phyloP scores from a whole-genome alignment of 2,113 vertebrate species.

The Charina bottae region DNA sequence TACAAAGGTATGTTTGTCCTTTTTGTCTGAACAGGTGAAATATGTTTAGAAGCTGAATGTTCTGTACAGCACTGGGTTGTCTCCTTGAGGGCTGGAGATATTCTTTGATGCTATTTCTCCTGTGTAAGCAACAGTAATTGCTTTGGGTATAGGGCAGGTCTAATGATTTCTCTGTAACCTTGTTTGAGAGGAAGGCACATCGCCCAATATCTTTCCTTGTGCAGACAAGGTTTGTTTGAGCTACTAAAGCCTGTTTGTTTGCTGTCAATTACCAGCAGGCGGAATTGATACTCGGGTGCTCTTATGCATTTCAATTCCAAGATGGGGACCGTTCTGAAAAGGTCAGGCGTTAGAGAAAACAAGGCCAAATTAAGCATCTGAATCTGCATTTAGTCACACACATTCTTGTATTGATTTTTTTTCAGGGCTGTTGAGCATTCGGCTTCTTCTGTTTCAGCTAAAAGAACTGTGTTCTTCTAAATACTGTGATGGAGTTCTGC shows the following conservation, averaged over 20 bases:
- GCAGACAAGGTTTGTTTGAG: not conserved
- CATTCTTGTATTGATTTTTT: not conserved
- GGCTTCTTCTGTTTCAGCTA: not conserved
- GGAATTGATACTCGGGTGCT: not conserved
- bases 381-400: too few relatives aligned
- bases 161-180: not conserved
- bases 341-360: not conserved
- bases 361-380: not conserved
- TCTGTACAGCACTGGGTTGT: fast-evolving
- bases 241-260: conserved; percentile 36
- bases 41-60: not conserved
- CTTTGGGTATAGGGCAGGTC: conserved; percentile 19
- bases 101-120: not conserved
- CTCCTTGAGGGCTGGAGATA: not conserved
- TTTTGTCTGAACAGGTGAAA: not conserved
- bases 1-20: not conserved
- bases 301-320: not conserved
- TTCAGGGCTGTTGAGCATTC: not conserved
- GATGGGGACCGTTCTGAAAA: not conserved
- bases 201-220: conserved; percentile 6
- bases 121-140: conserved; percentile 12
- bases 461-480: not conserved
- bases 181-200: not conserved
- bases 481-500: not conserved
- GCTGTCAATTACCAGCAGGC: not conserved